phyloP scores from a whole-genome alignment of 2,113 vertebrate genomes.

The Lepus europaeus region DNA sequence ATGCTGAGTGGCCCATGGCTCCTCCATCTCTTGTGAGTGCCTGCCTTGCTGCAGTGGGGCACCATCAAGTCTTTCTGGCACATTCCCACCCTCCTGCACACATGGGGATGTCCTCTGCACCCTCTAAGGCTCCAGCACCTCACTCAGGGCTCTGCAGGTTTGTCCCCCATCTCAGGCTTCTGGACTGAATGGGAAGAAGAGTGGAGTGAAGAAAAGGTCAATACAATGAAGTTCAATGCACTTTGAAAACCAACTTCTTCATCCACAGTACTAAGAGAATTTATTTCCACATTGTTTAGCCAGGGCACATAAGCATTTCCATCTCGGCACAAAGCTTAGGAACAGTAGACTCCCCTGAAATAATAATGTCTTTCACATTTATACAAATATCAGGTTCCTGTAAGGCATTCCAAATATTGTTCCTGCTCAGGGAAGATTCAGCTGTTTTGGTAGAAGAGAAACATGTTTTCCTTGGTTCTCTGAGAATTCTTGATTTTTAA shows the following conservation, averaged over 20 bases:
- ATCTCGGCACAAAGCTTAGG: conserved; percentile 31
- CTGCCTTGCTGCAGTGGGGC: not conserved
- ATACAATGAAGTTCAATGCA: not conserved
- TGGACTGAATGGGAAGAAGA: not conserved
- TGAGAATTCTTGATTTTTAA: conserved; percentile 9
- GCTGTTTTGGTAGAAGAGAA: not conserved
- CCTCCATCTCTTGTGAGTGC: not conserved
- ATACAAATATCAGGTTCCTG: not conserved
- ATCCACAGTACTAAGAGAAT: not conserved
- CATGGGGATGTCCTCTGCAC: not conserved
- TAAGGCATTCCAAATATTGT: not conserved
- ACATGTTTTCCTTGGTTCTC: not conserved
- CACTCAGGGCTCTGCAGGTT: not conserved
- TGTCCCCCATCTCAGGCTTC: not conserved
- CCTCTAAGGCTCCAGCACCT: not conserved
- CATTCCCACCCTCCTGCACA: fast-evolving
- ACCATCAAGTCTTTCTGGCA: not conserved
- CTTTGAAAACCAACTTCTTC: not conserved
- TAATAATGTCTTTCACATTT: not conserved
- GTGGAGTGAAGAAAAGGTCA: not conserved
- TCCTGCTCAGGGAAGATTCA: not conserved
- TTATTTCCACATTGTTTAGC: conserved; percentile 39
- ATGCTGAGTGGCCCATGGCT: no score
- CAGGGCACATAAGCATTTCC: not conserved
- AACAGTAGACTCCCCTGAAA: not conserved